A percentile compares a stretch with the other conserved stretches of the same genome.
Conservation (phyloP, 2,113 vertebrate genomes). For the Sceloporus undulatus region DNA sequence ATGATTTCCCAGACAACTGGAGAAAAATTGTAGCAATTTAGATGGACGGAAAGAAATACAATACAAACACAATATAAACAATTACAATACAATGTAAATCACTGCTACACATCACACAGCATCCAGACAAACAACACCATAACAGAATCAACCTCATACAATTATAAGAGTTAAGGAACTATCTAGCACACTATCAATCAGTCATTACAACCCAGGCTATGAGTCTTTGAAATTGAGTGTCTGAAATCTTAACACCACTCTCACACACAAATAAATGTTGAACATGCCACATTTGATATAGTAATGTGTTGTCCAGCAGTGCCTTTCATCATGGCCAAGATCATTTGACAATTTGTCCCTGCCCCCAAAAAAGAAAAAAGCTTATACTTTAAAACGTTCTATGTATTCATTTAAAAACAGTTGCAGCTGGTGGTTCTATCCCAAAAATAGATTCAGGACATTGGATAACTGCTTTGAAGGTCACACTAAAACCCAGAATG, state of each 20-base stretch:
- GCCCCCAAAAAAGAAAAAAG: background rate
- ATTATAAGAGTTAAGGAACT: rapidly evolving
- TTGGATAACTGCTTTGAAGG: too few relatives aligned
- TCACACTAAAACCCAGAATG: too few relatives aligned
- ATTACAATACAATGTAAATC: background rate
- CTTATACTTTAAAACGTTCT: background rate
- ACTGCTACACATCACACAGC: rapidly evolving
- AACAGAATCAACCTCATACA: conserved; percentile 2
- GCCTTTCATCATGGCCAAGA: background rate
- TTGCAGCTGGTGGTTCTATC: background rate
- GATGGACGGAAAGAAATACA: background rate
- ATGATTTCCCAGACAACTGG: background rate
- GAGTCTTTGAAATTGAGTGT: background rate
- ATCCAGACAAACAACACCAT: background rate
- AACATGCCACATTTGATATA: background rate
- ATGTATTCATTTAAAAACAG: too few relatives aligned
- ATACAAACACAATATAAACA: conserved; percentile 7
- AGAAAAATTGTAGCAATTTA: background rate
- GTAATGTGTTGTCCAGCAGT: background rate
- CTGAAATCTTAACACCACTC: too few relatives aligned
- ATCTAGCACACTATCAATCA: rapidly evolving
- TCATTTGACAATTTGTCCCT: background rate
- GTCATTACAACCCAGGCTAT: rapidly evolving
- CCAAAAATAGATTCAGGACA: background rate
- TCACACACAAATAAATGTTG: background rate